Conservation (phyloP, 2,888 invertebrate genomes). For the Magallana nippona region DNA sequence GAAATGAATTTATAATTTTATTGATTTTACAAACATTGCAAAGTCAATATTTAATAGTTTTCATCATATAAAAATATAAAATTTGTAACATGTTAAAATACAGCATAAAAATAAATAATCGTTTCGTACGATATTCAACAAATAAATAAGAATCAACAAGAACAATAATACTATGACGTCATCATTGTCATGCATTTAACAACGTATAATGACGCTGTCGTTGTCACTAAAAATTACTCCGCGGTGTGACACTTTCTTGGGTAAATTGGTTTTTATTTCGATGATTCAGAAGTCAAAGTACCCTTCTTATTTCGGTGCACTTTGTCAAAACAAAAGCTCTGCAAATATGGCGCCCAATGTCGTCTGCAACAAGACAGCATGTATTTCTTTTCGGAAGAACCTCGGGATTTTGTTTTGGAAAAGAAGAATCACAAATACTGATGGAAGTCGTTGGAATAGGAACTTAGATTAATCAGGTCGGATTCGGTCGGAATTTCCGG, state of each 20-base stretch:
- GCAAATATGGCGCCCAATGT: no score
- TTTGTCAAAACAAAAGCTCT: no score
- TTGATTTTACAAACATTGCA: background rate
- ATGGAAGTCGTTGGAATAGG: constrained; percentile 53
- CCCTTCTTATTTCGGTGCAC: no score
- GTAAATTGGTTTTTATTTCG: no score
- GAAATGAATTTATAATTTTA: background rate
- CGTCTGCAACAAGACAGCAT: no score
- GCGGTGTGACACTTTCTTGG: no score
- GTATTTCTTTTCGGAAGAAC: background rate
- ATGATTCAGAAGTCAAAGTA: no score
- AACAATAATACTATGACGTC: background rate
- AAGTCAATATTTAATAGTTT: background rate
- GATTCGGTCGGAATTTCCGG: constrained; percentile 81
- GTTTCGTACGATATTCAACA: background rate
- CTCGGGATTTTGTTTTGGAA: no score
- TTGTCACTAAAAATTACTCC: background rate
- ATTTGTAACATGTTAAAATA: constrained; percentile 1
- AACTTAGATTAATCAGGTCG: constrained; percentile 66
- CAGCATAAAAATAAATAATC: constrained; percentile 16
- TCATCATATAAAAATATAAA: constrained; percentile 15
- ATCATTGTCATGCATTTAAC: background rate
- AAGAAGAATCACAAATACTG: constrained; percentile 5
- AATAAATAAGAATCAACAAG: constrained; percentile 1
- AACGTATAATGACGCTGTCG: background rate